Percentiles rank a stretch among this genome's conserved stretches.
Evolutionary conservation across 1,140 invertebrate genomes (phyloP).

Genomic region (Hyposmocoma kahamanoa): DNA sequence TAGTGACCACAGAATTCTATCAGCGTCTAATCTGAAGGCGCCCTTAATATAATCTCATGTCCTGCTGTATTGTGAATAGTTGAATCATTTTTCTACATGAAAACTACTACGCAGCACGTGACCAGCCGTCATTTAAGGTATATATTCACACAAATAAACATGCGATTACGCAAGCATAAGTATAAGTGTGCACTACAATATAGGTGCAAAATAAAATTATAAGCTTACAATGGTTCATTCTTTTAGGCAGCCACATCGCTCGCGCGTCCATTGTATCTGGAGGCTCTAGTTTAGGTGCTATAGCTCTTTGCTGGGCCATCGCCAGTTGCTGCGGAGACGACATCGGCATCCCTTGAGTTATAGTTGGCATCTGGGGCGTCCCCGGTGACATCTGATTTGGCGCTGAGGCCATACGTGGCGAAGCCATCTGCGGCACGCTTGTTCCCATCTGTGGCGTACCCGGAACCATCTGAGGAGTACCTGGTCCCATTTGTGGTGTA

Average conservation of each 20-base stretch:
- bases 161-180: neutral
- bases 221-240: slow-evolving; percentile 79
- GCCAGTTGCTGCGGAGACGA: slow-evolving; percentile 56
- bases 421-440: slow-evolving; percentile 44
- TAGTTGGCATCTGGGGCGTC: slow-evolving; percentile 55
- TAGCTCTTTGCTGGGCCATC: slow-evolving; percentile 52
- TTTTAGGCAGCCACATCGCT: slow-evolving; percentile 75
- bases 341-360: slow-evolving; percentile 55
- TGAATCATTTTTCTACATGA: too few relatives aligned
- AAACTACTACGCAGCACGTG: too few relatives aligned
- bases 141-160: slow-evolving; percentile 17
- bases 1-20: too few relatives aligned
- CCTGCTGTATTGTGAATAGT: too few relatives aligned
- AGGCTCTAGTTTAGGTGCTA: slow-evolving; percentile 64
- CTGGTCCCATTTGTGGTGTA: slow-evolving; percentile 44
- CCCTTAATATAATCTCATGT: too few relatives aligned
- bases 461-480: slow-evolving; percentile 45
- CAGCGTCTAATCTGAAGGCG: too few relatives aligned
- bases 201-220: slow-evolving; percentile 69
- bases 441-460: slow-evolving; percentile 48
- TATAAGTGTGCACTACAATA: slow-evolving; percentile 22
- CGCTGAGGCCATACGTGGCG: slow-evolving; percentile 50
- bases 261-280: slow-evolving; percentile 69
- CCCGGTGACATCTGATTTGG: slow-evolving; percentile 60
- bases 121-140: too few relatives aligned